phyloP scores from a whole-genome alignment of 2,113 vertebrate genomes.

The Malurus elegans region DNA sequence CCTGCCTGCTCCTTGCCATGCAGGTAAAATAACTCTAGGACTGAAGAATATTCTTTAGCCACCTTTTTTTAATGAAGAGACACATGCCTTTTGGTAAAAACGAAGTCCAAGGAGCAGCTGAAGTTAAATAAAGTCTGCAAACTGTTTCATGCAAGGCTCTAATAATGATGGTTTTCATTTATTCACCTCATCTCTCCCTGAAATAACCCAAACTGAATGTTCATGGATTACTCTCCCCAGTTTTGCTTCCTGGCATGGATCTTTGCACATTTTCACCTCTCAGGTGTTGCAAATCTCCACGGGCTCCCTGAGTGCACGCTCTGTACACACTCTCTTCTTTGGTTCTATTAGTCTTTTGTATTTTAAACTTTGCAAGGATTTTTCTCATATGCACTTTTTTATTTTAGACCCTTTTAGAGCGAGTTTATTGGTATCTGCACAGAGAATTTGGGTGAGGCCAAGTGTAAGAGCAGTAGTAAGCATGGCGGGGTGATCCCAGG shows the following conservation, averaged over 20 bases:
- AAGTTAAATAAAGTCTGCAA: neutral
- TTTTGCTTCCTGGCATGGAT: neutral
- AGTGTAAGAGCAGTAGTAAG: neutral
- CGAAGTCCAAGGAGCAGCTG: neutral
- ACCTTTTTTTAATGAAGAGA: neutral
- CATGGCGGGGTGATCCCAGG: neutral
- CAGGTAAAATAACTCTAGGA: neutral
- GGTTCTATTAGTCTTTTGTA: neutral
- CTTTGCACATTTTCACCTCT: constrained; percentile 47
- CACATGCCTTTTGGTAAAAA: neutral
- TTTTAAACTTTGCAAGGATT: neutral
- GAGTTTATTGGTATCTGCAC: neutral
- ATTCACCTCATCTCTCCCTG: neutral
- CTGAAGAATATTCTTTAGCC: neutral
- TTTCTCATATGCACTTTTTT: neutral
- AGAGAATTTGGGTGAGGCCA: neutral
- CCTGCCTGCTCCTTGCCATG: neutral
- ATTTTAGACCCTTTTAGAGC: neutral
- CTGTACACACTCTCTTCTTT: neutral
- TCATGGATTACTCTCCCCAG: neutral
- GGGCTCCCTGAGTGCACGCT: neutral
- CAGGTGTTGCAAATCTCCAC: neutral
- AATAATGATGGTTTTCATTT: neutral
- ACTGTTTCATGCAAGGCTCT: neutral
- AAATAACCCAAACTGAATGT: neutral